phyloP scores from a whole-genome alignment of 2,888 invertebrate species.

The Eristalis pertinax region DNA sequence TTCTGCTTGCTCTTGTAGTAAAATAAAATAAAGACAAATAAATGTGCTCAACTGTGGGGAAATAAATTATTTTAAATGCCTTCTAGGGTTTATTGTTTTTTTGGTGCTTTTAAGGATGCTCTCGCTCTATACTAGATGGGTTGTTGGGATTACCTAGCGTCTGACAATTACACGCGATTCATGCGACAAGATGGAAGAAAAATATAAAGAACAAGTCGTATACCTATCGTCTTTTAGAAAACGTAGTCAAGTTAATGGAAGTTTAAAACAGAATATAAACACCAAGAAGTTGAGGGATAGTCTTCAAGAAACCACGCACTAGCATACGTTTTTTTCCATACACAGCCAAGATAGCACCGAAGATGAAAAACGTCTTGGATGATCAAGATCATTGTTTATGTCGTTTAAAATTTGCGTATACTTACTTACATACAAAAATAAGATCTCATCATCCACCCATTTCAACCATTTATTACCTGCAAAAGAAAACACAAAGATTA shows the following conservation, averaged over 20 bases:
- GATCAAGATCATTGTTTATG: too few species aligned
- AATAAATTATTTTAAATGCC: slow-evolving; percentile 35
- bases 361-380: too few species aligned
- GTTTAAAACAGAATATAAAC: too few species aligned
- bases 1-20: slow-evolving; percentile 1
- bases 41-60: slow-evolving; percentile 16
- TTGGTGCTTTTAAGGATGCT: neutral
- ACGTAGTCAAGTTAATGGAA: too few species aligned
- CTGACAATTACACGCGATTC: neutral
- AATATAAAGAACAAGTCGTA: too few species aligned
- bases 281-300: too few species aligned
- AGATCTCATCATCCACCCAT: too few species aligned
- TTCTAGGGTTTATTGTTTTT: slow-evolving; percentile 1
- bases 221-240: too few species aligned
- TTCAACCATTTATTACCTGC: neutral
- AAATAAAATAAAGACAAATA: slow-evolving; percentile 14
- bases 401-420: neutral
- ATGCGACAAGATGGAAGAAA: neutral
- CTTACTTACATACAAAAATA: neutral
- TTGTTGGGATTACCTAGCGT: neutral
- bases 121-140: neutral
- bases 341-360: too few species aligned
- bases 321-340: too few species aligned
- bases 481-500: neutral
- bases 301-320: too few species aligned